Base-by-base conservation (phyloP, 2,113 vertebrate species). In the Apodemus sylvaticus region DNA sequence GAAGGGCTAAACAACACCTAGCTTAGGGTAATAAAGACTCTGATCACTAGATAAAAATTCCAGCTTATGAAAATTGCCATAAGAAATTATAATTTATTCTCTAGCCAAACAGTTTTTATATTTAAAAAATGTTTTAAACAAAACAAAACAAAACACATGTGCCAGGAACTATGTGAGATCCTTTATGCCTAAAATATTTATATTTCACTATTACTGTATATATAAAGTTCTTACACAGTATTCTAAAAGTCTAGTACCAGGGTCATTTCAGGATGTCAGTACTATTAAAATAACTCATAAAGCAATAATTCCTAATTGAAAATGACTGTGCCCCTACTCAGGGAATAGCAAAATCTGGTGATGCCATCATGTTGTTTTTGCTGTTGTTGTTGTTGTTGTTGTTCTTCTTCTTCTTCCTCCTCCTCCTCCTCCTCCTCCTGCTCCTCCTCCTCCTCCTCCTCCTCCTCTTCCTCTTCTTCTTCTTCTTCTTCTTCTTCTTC, bases 121-220 rank as follows among this genome's bases (percentile, higher is more conserved):
- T 85, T 93, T 95, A 77, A 20, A 26, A 96, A 68, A n/a, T 22
- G 55, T 42, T 94, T 39, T 86, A 95, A 92, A 82, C 48, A 88
- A 42, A 96, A 86, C 14, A 83, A 93, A 90, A 90, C 7, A 74
- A 90, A 55, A 87, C 86, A 62, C 89, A 29, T 73, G 62, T 66
- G 31, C 14, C 19, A 74, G 42, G 74, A 42, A 93, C 51, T n/a
- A 6, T 89, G 22, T 34, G 4, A 42, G 60, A 36, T 45, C 55
- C 62, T 68, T 48, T 85, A 90, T 93, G 64, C 51, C 79, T 93
- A 62, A 85, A 93, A 68, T 88, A 77, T 95, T 94, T 71, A n/a
- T n/a, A 71, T 71, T 71, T 71, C 39, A 20, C 36, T 71, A 5
- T n/a, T 71, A 71, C 36, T 71, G 17, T n/a, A 64, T 16, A 36